Evolutionary conservation across 1,140 invertebrate genomes (phyloP).

Genomic region (Nephotettix cincticeps): DNA sequence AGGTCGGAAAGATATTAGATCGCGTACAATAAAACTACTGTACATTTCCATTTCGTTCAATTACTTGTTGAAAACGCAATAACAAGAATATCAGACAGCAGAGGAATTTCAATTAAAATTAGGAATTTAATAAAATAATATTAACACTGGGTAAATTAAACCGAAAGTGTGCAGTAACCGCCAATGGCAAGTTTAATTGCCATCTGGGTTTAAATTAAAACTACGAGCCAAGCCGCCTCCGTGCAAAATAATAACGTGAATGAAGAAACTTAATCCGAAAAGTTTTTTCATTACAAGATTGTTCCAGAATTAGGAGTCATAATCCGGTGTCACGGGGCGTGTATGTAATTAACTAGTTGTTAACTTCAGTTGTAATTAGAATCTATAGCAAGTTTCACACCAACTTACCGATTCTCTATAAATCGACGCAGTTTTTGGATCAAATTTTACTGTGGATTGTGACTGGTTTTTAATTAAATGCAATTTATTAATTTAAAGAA

Average conservation of each 20-base stretch:
- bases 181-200: neutral
- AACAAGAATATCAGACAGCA: too few relatives aligned
- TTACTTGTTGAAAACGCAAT: too few relatives aligned
- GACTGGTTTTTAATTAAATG: too few relatives aligned
- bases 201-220: slow-evolving; percentile 10
- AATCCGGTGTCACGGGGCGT: neutral
- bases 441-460: too few relatives aligned
- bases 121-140: slow-evolving; percentile 19
- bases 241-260: slow-evolving; percentile 12
- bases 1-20: too few relatives aligned
- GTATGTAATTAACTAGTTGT: slow-evolving; percentile 9
- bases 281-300: slow-evolving; percentile 11
- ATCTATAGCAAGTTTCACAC: too few relatives aligned
- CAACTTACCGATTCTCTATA: too few relatives aligned
- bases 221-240: neutral
- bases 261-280: slow-evolving; percentile 9
- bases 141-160: slow-evolving; percentile 13
- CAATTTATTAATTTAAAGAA: too few relatives aligned
- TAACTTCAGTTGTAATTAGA: too few relatives aligned
- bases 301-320: neutral
- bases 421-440: too few relatives aligned
- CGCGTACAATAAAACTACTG: too few relatives aligned
- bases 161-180: neutral
- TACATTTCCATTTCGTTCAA: too few relatives aligned
- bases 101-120: slow-evolving; percentile 21